phyloP scores from a whole-genome alignment of 2,888 invertebrate genomes.

The Cryptosula pallasiana region DNA sequence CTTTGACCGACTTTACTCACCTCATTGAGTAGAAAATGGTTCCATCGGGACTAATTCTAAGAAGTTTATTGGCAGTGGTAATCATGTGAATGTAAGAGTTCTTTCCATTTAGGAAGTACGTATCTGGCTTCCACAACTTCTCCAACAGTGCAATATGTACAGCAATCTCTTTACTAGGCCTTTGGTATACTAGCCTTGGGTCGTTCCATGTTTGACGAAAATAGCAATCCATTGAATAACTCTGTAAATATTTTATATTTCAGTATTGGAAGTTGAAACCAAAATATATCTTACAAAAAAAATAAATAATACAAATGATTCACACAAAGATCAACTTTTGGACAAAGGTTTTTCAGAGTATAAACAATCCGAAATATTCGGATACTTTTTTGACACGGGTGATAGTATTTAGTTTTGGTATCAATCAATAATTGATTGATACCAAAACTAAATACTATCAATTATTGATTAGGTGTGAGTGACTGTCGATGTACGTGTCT shows the following conservation, averaged over 20 bases:
- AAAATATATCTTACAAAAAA: too few species aligned
- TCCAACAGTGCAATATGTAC: conserved; percentile 42
- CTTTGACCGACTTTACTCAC: conserved; percentile 58
- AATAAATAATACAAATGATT: too few species aligned
- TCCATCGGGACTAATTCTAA: conserved; percentile 81
- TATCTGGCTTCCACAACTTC: conserved; percentile 46
- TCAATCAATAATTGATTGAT: too few species aligned
- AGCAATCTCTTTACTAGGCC: conserved; percentile 31
- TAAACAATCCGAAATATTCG: too few species aligned
- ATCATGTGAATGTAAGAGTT: conserved; percentile 91
- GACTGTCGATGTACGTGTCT: too few species aligned
- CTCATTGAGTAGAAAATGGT: conserved; percentile 90
- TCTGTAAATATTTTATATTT: conserved; percentile 27
- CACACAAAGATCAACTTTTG: too few species aligned
- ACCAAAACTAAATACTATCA: too few species aligned
- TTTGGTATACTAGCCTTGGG: conserved; percentile 33
- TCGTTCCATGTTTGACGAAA: conserved; percentile 38
- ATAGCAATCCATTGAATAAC: conserved; percentile 38
- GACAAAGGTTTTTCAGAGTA: too few species aligned
- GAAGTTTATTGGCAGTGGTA: conserved; percentile 86
- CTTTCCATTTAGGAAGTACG: conserved; percentile 82
- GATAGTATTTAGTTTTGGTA: too few species aligned
- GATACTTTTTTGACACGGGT: too few species aligned
- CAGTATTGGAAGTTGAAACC: too few species aligned
- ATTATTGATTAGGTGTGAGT: too few species aligned